These are phyloP conservation scores for Naja naja DNA, from an alignment of 2,113 vertebrate species.

Conservation along the genomic window DNA sequence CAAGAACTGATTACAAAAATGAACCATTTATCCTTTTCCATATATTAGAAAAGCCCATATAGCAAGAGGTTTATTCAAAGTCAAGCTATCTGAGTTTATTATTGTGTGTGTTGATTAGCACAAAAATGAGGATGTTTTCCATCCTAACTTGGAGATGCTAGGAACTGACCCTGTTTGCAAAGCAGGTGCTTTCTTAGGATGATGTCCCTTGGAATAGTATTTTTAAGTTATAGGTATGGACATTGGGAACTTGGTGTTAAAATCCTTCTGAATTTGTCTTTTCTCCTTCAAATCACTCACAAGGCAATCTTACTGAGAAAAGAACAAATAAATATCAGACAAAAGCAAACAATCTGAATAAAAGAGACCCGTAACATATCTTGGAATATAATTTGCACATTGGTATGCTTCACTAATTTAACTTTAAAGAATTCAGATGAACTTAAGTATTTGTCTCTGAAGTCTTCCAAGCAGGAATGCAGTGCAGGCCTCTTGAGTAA, in stretches of 20 bases:
- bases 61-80: neutral
- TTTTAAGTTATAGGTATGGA: neutral
- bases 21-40: neutral
- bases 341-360: neutral
- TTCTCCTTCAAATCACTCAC: neutral
- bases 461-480: neutral
- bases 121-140: neutral
- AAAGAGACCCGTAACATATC: neutral
- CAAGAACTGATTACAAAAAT: neutral
- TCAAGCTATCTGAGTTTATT: neutral
- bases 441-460: neutral
- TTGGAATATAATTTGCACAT: no score
- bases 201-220: neutral
- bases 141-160: neutral
- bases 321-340: neutral
- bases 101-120: neutral
- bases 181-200: neutral
- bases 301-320: neutral
- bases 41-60: neutral
- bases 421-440: neutral
- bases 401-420: neutral
- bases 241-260: neutral
- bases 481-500: neutral
- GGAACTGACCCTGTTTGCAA: neutral
- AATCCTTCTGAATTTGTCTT: neutral